Evolutionary conservation across 2,888 invertebrate genomes (phyloP).

Genomic region (Unio delphinus): DNA sequence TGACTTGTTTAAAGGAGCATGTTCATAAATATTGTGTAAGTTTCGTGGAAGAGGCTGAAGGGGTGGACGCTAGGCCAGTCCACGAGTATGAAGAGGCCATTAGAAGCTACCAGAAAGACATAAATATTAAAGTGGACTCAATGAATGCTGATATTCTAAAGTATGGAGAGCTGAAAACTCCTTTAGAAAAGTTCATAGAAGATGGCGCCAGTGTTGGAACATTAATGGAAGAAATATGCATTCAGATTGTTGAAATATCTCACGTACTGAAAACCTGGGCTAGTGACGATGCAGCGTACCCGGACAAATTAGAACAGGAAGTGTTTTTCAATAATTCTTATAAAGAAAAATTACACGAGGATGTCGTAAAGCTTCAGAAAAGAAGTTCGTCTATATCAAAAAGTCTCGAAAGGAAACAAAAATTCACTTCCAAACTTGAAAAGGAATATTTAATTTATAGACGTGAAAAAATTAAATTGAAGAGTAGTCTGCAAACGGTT

Average conservation of each 20-base stretch:
- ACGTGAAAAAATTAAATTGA: conserved; percentile 44
- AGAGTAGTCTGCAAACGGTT: conserved; percentile 47
- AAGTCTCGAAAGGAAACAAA: conserved; percentile 41
- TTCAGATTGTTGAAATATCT: conserved; percentile 47
- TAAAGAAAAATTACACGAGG: conserved; percentile 46
- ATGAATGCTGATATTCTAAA: conserved; percentile 47
- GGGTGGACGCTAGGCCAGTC: conserved; percentile 44
- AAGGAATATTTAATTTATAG: conserved; percentile 38
- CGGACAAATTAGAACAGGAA: conserved; percentile 52
- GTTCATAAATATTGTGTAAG: conserved; percentile 54
- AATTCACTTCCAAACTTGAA: conserved; percentile 27
- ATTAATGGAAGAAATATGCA: conserved; percentile 52
- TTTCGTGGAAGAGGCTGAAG: conserved; percentile 51
- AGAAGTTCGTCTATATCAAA: conserved; percentile 24
- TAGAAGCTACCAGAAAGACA: conserved; percentile 35
- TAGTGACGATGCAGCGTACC: conserved; percentile 48
- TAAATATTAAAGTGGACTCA: conserved; percentile 42
- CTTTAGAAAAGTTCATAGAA: conserved; percentile 44
- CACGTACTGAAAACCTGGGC: conserved; percentile 53
- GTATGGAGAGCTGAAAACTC: conserved; percentile 48
- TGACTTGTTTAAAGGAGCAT: conserved; percentile 46
- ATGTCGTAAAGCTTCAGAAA: conserved; percentile 34
- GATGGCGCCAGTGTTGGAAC: conserved; percentile 41
- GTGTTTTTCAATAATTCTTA: conserved; percentile 48
- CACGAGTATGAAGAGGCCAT: conserved; percentile 47